Conservation (phyloP, 2,113 vertebrate species). For the Hippocampus guttulatus region DNA sequence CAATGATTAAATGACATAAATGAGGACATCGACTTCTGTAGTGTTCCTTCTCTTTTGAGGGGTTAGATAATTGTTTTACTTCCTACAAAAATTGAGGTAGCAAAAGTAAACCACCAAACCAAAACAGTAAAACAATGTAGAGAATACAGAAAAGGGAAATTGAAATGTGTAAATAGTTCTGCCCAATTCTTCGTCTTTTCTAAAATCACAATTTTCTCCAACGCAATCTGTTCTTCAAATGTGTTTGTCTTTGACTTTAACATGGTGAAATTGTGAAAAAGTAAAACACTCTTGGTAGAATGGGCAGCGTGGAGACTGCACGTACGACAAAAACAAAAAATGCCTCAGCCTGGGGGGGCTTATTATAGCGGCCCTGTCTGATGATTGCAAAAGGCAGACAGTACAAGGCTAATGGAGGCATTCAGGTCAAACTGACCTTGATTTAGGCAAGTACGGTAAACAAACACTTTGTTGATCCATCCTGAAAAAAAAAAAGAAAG, state of each 20-base stretch:
- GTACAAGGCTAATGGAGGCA: constrained; percentile 16
- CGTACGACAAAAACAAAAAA: constrained; percentile 6
- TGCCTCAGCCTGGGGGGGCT: background rate
- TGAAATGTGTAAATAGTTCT: background rate
- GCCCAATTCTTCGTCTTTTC: background rate
- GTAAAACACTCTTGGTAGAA: background rate
- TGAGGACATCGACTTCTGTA: no score
- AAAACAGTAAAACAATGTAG: background rate
- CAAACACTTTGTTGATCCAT: constrained; percentile 2
- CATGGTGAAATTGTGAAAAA: background rate
- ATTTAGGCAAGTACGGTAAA: constrained; percentile 26
- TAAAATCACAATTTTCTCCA: constrained; percentile 10
- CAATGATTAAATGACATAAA: no score
- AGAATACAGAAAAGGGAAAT: background rate
- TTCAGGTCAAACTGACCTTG: constrained; percentile 26
- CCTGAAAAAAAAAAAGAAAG: background rate
- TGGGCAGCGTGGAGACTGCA: constrained; percentile 5
- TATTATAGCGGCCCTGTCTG: constrained; percentile 12
- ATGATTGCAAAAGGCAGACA: constrained; percentile 28
- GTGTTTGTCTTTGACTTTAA: background rate
- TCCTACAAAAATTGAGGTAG: background rate
- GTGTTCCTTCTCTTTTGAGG: no score
- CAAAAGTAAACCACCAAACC: background rate
- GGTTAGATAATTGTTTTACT: no score
- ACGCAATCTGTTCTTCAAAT: background rate